These are phyloP conservation scores for Drosophila neoperkinsi DNA, from an alignment of 2,888 invertebrate species.

Conservation along the genomic window DNA sequence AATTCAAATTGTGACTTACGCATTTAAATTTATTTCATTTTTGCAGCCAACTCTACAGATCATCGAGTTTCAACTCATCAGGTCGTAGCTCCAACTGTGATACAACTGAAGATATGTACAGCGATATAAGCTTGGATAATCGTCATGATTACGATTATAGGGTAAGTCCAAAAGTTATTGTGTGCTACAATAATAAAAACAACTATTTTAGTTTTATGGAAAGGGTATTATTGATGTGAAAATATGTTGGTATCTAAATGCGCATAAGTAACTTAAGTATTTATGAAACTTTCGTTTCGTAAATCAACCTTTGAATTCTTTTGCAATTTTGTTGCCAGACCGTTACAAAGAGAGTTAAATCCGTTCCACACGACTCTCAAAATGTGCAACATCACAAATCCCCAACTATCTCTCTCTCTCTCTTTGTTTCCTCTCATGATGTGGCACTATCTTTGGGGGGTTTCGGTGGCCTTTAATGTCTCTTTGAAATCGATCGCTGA, in stretches of 20 bases:
- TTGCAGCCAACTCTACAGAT: conserved; percentile 93
- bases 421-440: conserved; percentile 33
- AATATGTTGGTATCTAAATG: background rate
- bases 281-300: conserved; percentile 3
- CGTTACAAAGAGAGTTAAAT: conserved; percentile 31
- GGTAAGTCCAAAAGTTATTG: conserved; percentile 86
- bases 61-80: conserved; percentile 96
- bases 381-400: conserved; percentile 49
- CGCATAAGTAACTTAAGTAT: background rate
- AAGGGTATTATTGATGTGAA: background rate
- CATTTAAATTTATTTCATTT: conserved; percentile 31
- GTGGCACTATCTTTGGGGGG: conserved; percentile 22
- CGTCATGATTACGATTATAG: conserved; percentile 97
- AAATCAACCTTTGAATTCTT: conserved; percentile 13
- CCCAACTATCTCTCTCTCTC: background rate
- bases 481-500: conserved; percentile 52
- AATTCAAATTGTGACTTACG: background rate
- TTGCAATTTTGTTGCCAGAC: conserved; percentile 44
- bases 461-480: conserved; percentile 42
- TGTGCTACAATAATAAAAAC: background rate
- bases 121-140: conserved; percentile 96
- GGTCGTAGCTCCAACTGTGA: conserved; percentile 96
- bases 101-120: conserved; percentile 97
- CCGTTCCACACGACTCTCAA: conserved; percentile 13
- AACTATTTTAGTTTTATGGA: background rate